These are phyloP conservation scores for Pogonocichla stellata DNA, from an alignment of 2,113 vertebrate genomes.

Conservation along the genomic window DNA sequence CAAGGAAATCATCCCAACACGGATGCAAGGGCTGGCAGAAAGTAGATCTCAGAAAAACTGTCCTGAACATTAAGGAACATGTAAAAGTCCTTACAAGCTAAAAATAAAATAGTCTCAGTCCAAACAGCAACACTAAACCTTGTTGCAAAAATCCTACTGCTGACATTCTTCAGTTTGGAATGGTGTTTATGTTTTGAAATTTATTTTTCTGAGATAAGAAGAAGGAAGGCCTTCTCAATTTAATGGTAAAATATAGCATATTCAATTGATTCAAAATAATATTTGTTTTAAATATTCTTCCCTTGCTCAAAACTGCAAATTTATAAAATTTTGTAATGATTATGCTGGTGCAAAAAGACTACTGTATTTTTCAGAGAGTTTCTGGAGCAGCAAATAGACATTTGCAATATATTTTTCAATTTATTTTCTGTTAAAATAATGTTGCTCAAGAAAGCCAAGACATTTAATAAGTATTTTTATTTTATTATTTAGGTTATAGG, in stretches of 20 bases:
- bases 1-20: not conserved
- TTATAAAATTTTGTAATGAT: not conserved
- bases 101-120: not conserved
- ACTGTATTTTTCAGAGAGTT: not conserved
- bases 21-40: not conserved
- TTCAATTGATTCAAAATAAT: not conserved
- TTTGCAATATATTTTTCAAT: not conserved
- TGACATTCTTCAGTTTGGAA: not conserved
- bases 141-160: not conserved
- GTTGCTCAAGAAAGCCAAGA: not conserved
- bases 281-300: not conserved
- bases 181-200: not conserved
- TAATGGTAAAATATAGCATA: not conserved
- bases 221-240: not conserved
- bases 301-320: not conserved
- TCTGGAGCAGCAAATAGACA: not conserved
- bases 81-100: not conserved
- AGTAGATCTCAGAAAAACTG: not conserved
- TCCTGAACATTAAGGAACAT: not conserved
- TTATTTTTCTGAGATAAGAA: not conserved
- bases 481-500: not conserved
- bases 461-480: not conserved
- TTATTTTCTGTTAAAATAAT: not conserved
- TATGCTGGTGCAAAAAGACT: not conserved
- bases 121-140: not conserved